These are phyloP conservation scores for Drosophila aldrichi DNA, from an alignment of 2,888 invertebrate genomes.

Conservation along the genomic window DNA sequence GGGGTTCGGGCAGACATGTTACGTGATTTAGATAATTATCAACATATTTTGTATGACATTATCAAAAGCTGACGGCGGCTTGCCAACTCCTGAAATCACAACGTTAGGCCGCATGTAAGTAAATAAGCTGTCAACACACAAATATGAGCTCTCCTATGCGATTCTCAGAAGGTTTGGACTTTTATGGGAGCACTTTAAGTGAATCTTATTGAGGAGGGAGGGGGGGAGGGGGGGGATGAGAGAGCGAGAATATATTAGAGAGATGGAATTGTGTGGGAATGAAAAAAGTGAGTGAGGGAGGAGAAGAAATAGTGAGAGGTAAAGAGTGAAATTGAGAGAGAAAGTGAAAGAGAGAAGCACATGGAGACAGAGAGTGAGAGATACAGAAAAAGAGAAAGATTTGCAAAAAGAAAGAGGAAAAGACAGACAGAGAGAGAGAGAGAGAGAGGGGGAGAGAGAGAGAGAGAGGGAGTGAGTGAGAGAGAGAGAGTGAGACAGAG, in stretches of 20 bases:
- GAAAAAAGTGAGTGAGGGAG: no score
- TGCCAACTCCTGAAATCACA: constrained; percentile 11
- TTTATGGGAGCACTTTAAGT: neutral
- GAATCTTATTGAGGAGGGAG: neutral
- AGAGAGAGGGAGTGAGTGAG: no score
- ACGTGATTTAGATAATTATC: constrained; percentile 68
- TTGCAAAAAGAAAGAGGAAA: no score
- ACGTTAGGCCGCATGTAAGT: constrained; percentile 15
- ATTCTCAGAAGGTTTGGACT: neutral
- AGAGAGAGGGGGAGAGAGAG: no score
- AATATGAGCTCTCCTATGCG: constrained; percentile 5
- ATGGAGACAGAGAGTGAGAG: neutral
- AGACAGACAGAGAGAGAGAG: neutral
- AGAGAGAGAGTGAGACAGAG: no score
- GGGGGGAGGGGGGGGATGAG: no score
- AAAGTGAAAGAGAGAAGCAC: no score
- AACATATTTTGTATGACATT: constrained; percentile 58
- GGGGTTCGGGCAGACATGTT: constrained; percentile 24
- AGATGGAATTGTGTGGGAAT: no score
- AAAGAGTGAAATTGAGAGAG: neutral
- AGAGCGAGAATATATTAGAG: no score
- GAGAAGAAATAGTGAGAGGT: neutral
- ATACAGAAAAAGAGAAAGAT: no score
- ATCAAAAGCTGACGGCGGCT: constrained; percentile 23
- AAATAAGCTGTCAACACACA: constrained; percentile 31